These are phyloP conservation scores for Pseudoatta argentina DNA, from an alignment of 1,140 invertebrate species.

Conservation along the genomic window DNA sequence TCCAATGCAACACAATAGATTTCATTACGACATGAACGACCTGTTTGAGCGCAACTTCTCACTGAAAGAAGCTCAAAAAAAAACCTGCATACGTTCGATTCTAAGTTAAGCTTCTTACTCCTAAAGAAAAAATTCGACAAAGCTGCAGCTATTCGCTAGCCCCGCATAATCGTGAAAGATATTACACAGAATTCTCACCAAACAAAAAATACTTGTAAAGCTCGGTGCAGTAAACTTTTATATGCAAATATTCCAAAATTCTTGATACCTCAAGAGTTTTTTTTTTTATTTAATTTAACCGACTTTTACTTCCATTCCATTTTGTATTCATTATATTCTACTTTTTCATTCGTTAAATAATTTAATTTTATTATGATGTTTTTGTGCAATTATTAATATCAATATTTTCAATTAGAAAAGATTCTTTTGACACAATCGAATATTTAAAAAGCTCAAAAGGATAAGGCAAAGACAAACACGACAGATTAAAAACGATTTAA, in stretches of 20 bases:
- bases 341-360: constrained; percentile 16
- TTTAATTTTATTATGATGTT: not conserved
- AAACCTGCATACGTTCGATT: constrained; percentile 20
- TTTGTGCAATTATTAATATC: not conserved
- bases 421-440: not conserved
- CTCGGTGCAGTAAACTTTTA: not conserved
- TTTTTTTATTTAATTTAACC: not conserved
- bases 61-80: constrained; percentile 37
- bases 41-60: not conserved
- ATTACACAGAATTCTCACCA: constrained; percentile 10
- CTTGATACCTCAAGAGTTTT: not conserved
- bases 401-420: not conserved
- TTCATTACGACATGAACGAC: constrained; percentile 39
- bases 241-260: not conserved
- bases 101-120: constrained; percentile 59
- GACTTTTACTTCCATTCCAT: not conserved
- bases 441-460: not conserved
- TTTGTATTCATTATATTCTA: not conserved
- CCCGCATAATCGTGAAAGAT: constrained; percentile 21
- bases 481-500: constrained; percentile 25
- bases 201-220: constrained; percentile 13
- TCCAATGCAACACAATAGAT: constrained; percentile 45
- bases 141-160: constrained; percentile 31
- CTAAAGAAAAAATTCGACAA: constrained; percentile 57
- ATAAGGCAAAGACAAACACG: constrained; percentile 4